These are phyloP conservation scores for Perizoma flavofasciatum DNA, from an alignment of 2,888 invertebrate genomes.

Conservation along the genomic window DNA sequence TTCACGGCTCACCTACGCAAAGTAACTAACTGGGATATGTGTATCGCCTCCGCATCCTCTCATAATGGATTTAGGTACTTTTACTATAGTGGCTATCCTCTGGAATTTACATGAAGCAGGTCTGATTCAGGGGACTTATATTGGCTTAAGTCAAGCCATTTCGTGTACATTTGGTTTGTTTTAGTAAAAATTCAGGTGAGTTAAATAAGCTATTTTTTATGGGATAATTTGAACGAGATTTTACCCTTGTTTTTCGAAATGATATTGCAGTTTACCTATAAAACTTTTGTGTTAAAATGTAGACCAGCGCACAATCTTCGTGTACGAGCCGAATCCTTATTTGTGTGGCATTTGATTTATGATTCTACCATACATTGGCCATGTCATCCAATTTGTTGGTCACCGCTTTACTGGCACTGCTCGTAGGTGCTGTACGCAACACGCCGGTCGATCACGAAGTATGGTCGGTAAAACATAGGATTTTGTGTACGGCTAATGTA, in stretches of 20 bases:
- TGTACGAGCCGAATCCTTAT: conserved; percentile 31
- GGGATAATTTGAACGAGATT: no score
- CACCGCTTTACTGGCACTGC: no score
- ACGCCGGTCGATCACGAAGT: no score
- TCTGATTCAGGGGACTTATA: conserved; percentile 20
- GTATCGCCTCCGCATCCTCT: conserved; percentile 45
- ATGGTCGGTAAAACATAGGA: no score
- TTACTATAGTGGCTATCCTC: conserved; percentile 32
- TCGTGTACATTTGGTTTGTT: conserved; percentile 6
- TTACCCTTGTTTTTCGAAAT: background rate
- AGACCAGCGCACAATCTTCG: conserved; percentile 10
- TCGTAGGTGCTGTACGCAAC: no score
- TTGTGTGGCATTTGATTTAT: conserved; percentile 29
- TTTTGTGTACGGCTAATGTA: no score
- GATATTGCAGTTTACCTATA: conserved; percentile 22
- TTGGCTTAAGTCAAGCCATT: conserved; percentile 16
- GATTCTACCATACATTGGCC: conserved; percentile 26
- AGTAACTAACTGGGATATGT: conserved; percentile 36
- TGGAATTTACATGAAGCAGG: conserved; percentile 20
- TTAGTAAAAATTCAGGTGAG: background rate
- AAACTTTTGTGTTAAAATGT: conserved; percentile 22
- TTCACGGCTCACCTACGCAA: conserved; percentile 45
- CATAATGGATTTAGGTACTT: conserved; percentile 39
- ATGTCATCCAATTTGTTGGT: conserved; percentile 28
- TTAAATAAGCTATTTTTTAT: no score